Evolutionary conservation across 2,797 vertebrate species (phyloP), one percentile per base, ranked within the genome.

Genomic region (Sebastes taczanowskii): DNA sequence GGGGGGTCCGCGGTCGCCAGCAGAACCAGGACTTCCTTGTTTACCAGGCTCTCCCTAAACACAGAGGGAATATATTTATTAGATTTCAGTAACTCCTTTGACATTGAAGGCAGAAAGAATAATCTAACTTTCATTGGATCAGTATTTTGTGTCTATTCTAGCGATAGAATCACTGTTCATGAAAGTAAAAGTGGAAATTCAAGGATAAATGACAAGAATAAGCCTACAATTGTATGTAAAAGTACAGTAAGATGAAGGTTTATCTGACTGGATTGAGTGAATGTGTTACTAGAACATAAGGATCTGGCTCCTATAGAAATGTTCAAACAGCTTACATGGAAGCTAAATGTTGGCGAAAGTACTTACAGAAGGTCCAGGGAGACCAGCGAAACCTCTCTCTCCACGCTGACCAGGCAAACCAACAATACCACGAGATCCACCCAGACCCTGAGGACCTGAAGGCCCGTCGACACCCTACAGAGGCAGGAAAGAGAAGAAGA

Each of bases 381-480:
- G 95, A 60, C 98, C 98, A 0, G 98, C 94, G 94, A 99, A 99
- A 35, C 98, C 98, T 92, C 98, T 97, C 92, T 99, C 98, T 69
- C 98, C 98, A 53, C 98, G 98, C 80, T 99, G 98, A 22, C 98
- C 98, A 3, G 98, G 98, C 67, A 99, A 91, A 93, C 98, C 98
- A 32, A 99, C 98, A 73, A 98, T 99, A 93, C 98, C 98, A 74
- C 97, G 97, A 77, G 97, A 96, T 80, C 98, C 98, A 84, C 93
- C 96, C 89, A 98, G 92, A 91, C 98, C 98, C 65, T 96, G 91
- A 82, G 98, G 97, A 46, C 98, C 98, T 42, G 96, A 92, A 85
- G 97, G 97, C 46, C 98, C 98, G 3, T 97, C 97, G 0, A 89
- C 66, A 93, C 98, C 98, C 98, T 99, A 80, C 7, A 86, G 59